phyloP scores from a whole-genome alignment of 2,113 vertebrate species.

The Tyto alba region DNA sequence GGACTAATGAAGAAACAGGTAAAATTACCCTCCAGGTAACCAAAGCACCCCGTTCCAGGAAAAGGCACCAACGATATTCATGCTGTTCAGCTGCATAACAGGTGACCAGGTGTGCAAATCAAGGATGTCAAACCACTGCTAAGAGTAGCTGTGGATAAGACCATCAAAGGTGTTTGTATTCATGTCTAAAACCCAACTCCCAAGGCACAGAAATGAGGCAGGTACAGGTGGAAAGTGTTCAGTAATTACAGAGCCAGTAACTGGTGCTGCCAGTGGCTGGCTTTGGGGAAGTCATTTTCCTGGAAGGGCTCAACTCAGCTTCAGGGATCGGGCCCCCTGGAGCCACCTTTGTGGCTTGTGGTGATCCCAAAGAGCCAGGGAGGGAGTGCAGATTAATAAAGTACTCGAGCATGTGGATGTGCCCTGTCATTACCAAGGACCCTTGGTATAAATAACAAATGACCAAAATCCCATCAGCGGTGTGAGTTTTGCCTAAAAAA shows the following conservation, averaged over 20 bases:
- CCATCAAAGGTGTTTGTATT: background rate
- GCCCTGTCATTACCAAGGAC: background rate
- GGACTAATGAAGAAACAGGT: background rate
- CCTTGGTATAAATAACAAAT: background rate
- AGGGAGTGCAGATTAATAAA: background rate
- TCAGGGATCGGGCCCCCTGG: background rate
- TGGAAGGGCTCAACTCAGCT: background rate
- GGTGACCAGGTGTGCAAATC: background rate
- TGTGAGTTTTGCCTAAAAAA: background rate
- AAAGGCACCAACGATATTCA: rapidly evolving
- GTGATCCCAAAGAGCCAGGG: background rate
- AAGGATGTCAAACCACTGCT: background rate
- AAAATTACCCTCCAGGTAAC: background rate
- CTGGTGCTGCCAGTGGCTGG: background rate
- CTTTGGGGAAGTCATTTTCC: background rate
- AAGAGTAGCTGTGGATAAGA: background rate
- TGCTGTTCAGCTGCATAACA: background rate
- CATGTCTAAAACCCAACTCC: background rate
- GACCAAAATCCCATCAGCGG: background rate
- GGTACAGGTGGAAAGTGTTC: background rate
- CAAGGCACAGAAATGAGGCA: background rate
- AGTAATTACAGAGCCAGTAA: background rate
- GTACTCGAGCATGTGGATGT: background rate
- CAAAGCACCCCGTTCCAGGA: background rate
- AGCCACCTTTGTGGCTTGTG: rapidly evolving